Conservation (phyloP, 64 coral and sea anemone species). For the Pocillopora damicornis region DNA sequence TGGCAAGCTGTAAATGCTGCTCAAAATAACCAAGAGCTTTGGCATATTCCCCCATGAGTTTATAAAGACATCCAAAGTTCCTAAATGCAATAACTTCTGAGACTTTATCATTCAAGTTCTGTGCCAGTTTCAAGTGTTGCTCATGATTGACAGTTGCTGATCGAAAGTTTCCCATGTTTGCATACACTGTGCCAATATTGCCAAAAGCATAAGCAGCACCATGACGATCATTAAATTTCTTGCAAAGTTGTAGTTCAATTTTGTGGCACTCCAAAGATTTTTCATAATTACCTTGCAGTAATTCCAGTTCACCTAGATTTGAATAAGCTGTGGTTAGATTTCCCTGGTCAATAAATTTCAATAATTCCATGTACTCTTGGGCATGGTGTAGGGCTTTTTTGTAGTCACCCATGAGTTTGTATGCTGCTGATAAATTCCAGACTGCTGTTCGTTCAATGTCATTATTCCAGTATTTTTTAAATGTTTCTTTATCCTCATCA, state of each 20-base stretch:
- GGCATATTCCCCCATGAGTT: slow-evolving; percentile 45
- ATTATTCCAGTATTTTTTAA: slow-evolving; percentile 61
- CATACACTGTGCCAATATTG: slow-evolving; percentile 70
- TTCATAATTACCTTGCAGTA: slow-evolving; percentile 60
- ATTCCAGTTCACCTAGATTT: slow-evolving; percentile 72
- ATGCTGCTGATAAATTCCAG: slow-evolving; percentile 75
- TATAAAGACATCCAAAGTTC: slow-evolving; percentile 75
- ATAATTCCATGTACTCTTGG: slow-evolving; percentile 60
- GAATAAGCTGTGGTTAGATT: slow-evolving; percentile 53
- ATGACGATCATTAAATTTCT: slow-evolving; percentile 59
- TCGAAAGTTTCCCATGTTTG: slow-evolving; percentile 63
- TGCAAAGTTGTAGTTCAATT: slow-evolving; percentile 63
- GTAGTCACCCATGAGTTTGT: slow-evolving; percentile 73
- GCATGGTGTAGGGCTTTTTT: slow-evolving; percentile 57
- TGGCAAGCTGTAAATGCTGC: slow-evolving; percentile 56
- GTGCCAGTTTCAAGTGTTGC: slow-evolving; percentile 74
- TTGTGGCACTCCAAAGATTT: slow-evolving; percentile 74
- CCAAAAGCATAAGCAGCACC: slow-evolving; percentile 81
- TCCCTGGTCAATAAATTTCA: slow-evolving; percentile 63
- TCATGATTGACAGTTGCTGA: slow-evolving; percentile 64
- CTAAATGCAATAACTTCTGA: slow-evolving; percentile 64
- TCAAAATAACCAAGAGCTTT: slow-evolving; percentile 76
- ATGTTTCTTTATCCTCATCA: background rate
- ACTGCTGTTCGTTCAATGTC: slow-evolving; percentile 70
- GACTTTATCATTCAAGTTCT: slow-evolving; percentile 61